A percentile compares a stretch with the other conserved stretches of the same genome.
Conservation (phyloP, 2,888 invertebrate genomes). For the Ctenicera cuprea region DNA sequence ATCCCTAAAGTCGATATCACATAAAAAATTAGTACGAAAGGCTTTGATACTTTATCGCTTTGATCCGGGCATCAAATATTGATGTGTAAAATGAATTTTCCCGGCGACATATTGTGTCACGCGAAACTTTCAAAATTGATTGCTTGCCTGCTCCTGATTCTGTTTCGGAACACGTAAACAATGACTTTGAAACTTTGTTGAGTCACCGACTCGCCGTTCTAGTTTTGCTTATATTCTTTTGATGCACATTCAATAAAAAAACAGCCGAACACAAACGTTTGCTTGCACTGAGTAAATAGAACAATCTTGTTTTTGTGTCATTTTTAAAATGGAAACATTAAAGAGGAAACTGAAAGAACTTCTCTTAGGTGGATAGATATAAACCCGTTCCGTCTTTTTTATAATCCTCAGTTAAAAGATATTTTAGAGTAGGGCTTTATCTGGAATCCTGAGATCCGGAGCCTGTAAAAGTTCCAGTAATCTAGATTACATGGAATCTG, state of each 20-base stretch:
- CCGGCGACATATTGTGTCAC: conserved; percentile 55
- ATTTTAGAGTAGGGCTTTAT: conserved; percentile 62
- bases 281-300: conserved; percentile 7
- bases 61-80: conserved; percentile 48
- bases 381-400: conserved; percentile 46
- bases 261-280: too few relatives aligned
- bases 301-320: conserved; percentile 2
- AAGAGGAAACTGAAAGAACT: conserved; percentile 25
- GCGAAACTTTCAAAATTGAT: conserved; percentile 56
- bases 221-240: conserved; percentile 25
- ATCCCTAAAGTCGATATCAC: conserved; percentile 36
- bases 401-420: conserved; percentile 60
- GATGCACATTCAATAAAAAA: conserved; percentile 11
- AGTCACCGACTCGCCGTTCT: conserved; percentile 12
- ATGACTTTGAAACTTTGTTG: conserved; percentile 42
- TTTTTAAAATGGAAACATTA: conserved; percentile 30
- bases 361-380: conserved; percentile 34
- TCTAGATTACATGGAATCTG: conserved; percentile 67
- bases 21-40: conserved; percentile 48
- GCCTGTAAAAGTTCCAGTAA: conserved; percentile 67
- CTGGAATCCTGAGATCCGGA: conserved; percentile 62
- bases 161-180: conserved; percentile 57
- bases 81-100: conserved; percentile 56
- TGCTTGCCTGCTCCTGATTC: conserved; percentile 51
- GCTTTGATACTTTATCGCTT: conserved; percentile 34